Percentiles rank a stretch among this genome's conserved stretches.
Conservation (phyloP, 2,113 vertebrate species). For the Raphicerus campestris region DNA sequence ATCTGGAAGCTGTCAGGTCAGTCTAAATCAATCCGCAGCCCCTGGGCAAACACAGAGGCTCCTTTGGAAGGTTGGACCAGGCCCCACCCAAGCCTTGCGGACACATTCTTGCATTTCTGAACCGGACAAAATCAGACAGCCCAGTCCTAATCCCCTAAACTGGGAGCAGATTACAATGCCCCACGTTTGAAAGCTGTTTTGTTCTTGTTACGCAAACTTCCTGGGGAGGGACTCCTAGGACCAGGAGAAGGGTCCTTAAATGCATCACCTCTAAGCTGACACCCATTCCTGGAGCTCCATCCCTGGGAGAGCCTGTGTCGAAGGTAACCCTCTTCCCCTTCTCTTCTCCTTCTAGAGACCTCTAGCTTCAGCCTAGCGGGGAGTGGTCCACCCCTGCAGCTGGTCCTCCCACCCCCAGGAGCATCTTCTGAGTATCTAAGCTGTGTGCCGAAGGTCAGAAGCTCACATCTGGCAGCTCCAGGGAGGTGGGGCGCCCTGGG, state of each 20-base stretch:
- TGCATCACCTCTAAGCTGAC: neutral
- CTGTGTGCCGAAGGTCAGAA: neutral
- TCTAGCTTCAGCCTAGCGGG: neutral
- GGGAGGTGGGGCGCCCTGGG: neutral
- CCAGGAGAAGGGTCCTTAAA: constrained; percentile 39
- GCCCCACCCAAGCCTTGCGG: constrained; percentile 15
- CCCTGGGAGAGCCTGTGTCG: neutral
- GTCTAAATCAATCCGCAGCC: neutral
- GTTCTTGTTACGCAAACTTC: constrained; percentile 33
- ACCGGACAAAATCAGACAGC: constrained; percentile 41
- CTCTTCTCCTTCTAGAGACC: neutral
- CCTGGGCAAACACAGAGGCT: neutral
- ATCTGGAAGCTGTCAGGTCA: neutral
- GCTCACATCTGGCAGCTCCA: neutral
- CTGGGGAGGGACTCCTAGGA: neutral
- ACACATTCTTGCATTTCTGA: constrained; percentile 37
- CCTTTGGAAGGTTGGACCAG: neutral
- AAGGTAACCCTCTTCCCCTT: constrained; percentile 48
- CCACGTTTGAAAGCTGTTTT: constrained; percentile 34
- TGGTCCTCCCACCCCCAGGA: neutral
- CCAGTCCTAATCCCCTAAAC: constrained; percentile 32
- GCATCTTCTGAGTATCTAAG: neutral
- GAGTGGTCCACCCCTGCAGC: neutral
- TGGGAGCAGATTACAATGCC: neutral
- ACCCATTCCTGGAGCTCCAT: neutral